These are phyloP conservation scores for Hydra vulgaris DNA, from an alignment of 30 jellyfish, hydroid and myxozoan species.

Conservation along the genomic window DNA sequence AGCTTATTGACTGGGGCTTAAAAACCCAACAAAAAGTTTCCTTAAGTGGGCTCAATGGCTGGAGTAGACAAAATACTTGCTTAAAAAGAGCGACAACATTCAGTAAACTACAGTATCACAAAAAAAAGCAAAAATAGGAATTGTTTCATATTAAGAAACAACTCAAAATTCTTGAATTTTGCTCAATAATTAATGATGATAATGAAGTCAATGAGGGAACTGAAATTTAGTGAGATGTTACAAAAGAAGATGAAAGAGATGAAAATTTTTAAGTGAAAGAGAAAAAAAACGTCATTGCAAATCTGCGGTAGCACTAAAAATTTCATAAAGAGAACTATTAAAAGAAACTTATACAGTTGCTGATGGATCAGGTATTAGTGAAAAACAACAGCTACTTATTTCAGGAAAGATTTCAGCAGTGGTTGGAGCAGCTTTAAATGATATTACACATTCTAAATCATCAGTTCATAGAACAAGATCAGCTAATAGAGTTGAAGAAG, in stretches of 20 bases:
- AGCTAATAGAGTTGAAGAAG: not conserved
- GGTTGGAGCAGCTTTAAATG: not conserved
- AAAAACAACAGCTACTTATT: not conserved
- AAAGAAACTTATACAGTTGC: not conserved
- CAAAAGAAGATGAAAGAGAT: not conserved
- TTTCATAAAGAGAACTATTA: not conserved
- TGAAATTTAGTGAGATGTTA: not conserved
- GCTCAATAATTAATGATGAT: not conserved
- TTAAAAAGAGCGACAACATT: not conserved
- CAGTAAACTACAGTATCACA: not conserved
- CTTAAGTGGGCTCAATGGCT: not conserved
- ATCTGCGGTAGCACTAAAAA: not conserved
- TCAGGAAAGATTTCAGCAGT: not conserved
- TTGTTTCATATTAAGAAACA: conserved; percentile 10
- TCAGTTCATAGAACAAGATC: not conserved
- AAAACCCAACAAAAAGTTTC: too few relatives aligned
- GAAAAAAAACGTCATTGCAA: not conserved
- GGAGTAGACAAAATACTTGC: not conserved
- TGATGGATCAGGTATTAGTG: not conserved
- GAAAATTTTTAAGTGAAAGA: not conserved
- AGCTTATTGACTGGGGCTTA: too few relatives aligned
- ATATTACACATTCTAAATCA: not conserved
- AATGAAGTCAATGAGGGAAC: not conserved
- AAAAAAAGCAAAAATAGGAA: conserved; percentile 4
- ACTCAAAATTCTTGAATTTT: conserved; percentile 5